Evolutionary conservation across 2,888 invertebrate species (phyloP), one percentile per base, ranked within the genome.

Genomic region (Chydorus sphaericus): DNA sequence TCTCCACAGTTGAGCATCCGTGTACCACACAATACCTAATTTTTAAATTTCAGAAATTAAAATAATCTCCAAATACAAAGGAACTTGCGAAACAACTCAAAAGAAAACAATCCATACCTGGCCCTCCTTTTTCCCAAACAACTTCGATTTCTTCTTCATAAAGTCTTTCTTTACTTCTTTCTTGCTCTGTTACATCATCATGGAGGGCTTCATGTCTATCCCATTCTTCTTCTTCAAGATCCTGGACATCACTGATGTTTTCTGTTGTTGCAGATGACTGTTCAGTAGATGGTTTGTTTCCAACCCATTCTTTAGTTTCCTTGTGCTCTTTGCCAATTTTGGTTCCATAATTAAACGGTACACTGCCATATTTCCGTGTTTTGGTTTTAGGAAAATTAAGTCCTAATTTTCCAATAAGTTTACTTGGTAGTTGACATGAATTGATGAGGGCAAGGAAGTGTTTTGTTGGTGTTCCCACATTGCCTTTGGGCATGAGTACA

Each of bases 121-220:
- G 71, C 5, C 77, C 75, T 58, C 77, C 77, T 64, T 77, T 77
- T 63, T 77, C 77, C 77, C 77, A 77, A 36, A 72, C 72, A 20
- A 75, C 64, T 62, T 70, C 69, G 39, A 68, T 65, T 60, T 67
- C 66, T 58, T 69, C 65, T 61, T 71, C 70, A 59, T 64, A 76
- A 38, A 73, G 62, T 10, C 74, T 59, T 60, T 75, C 73, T 59
- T 73, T 73, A 48, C 69, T 71, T 37, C 75, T 64, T 54, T 69
- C 65, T 67, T 73, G 66, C 26, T 59, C 56, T 10, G 71, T 66
- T 2, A 73, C 71, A 62, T 76, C 75, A 60, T 75, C 70, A 60
- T 73, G 69, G 28, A 73, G 63, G 3, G 73, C 69, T 62, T 73
- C 73, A 59, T 74, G 72, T 36, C 75, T 63, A 59, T 76, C 75